Evolutionary conservation across 2,113 vertebrate genomes (phyloP), one percentile per base, ranked within the genome.

Genomic region (Rhinogobius similis): DNA sequence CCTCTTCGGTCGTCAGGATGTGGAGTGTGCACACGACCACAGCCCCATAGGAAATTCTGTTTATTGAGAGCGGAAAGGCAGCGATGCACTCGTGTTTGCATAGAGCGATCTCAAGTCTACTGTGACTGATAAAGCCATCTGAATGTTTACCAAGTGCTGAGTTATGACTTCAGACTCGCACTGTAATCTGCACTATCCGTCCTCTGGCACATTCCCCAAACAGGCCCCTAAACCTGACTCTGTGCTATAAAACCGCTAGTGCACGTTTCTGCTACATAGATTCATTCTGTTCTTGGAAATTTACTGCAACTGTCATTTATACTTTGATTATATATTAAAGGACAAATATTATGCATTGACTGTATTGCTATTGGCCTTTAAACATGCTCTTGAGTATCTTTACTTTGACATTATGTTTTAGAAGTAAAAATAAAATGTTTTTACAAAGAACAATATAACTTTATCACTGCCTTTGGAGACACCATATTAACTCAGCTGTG

Each of bases 11-110:
- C 78, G 77, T 69, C 72, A 66, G 70, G 79, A 82, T 65, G 71
- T 61, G 68, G 12, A 43, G 24, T n/a, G 16, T 21, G 38, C 66
- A 55, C 56, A 48, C 50, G 18, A 24, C 80, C 58, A 12, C 38
- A 79, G 74, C 68, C 68, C 68, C 58, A 61, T 75, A 82, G 85
- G 81, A 88, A 89, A 68, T 32, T 82, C 70, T 81, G 75, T 71
- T 76, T 77, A 65, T 82, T 68, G 67, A 73, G 78, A 69, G 83
- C 77, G 88, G 85, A 90, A 85, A 65, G 14, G 27, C 48, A 69
- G 65, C n/a, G 4, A 6, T 70, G 23, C 76, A 43, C 46, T 36
- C 5, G 71, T 56, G 24, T 81, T 44, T 27, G 44, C 68, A 38
- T 38, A 61, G 58, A 38, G 18, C 29, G 18, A 61, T 61, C 32